Base-by-base conservation (phyloP, 2,113 vertebrate genomes). In the Ageneiosus marmoratus region DNA sequence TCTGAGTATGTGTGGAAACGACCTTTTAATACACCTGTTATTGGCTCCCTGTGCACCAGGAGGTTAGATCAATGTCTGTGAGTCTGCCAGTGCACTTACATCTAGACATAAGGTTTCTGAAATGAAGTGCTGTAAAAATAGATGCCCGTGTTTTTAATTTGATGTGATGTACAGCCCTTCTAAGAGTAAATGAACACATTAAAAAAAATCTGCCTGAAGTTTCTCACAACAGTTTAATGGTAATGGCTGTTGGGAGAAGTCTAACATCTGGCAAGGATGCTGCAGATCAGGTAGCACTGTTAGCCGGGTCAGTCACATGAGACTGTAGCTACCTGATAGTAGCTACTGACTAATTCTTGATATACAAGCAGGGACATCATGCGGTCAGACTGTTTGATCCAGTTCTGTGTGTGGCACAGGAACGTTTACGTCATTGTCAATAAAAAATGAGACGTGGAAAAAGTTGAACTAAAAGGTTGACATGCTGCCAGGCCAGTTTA, bases 11-110 rank as follows among this genome's bases (percentile, higher is more conserved):
- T 79, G 53, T 79, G 58, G 60, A 63, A 34, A 75, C 10, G 32
- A 55, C 73, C 27, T 76, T 76, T 53, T 76, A 76, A 79, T 63
- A 22, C 24, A 79, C 76, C 34, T 60, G 11, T 79, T 79, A 79
- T 79, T 46, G 11, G 58, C 41, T 63, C 56, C 53, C 58, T 48
- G 77, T 63, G 50, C 50, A 37, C 51, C 41, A 46, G 41, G n/a
- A 48, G 53, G 46, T 75, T 58, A 27, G 41, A 60, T 63, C 77
- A 48, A 48, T 79, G 77, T 63, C 41, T 13, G 56, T 29, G 56
- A 58, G 37, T 37, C 76, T 78, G 56, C 41, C 76, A 60, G 58
- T 20, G 15, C 56, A 48, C 44, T 55, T 76, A 9, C 50, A 55
- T 55, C 50, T 34, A 55, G 50, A 76, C 29, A 7, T 16, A 29